Evolutionary conservation across 2,797 vertebrate genomes (phyloP), one percentile per base, ranked within the genome.

Genomic region (Calcarius lapponicus): DNA sequence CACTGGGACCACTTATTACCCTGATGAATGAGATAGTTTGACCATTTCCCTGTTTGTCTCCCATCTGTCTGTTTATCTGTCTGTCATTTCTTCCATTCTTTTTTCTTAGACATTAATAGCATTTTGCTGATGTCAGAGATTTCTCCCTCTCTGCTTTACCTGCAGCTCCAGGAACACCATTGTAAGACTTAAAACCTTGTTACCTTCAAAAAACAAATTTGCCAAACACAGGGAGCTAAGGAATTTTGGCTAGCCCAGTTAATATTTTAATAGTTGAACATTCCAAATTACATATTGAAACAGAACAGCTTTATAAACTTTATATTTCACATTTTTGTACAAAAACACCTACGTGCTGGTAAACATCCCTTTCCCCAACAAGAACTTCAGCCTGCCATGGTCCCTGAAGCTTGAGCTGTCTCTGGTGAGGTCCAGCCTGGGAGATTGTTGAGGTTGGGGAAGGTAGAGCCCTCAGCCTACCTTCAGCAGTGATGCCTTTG

Each of bases 361-460:
- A 2, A 19, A 5, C 3, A 11, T 19, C 3, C 8, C 4, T 80
- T 48, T 62, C 19, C 11, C 14, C 9, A n/a, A 0, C 3, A n/a
- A 3, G 3, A 19, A 3, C 4, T 9, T 65, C n/a, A 61, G 22
- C 14, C 17, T 67, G 7, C 26, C 3, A 1, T 26, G 2, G 14
- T 12, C 2, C 5, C 31, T 62, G 13, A 15, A 26, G 7, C 6
- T 38, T 75, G 11, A 42, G 19, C 22, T 60, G 20, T 5, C 17
- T 17, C 11, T 4, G 1, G 4, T 14, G 11, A 43, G 13, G 11
- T 86, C 17, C 2, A 4, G 4, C 17, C 32, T 7, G 22, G 31
- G 43, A 61, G 6, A 6, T 8, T 58, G 45, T 22, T 31, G 31
- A 47, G 13, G 11, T 5, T 3, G 53, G 6, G 17, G 21, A 18